Percentiles rank a stretch among this genome's conserved stretches.
These are phyloP conservation scores for Saccopteryx bilineata DNA, from an alignment of 2,113 vertebrate species.

Conservation along the genomic window DNA sequence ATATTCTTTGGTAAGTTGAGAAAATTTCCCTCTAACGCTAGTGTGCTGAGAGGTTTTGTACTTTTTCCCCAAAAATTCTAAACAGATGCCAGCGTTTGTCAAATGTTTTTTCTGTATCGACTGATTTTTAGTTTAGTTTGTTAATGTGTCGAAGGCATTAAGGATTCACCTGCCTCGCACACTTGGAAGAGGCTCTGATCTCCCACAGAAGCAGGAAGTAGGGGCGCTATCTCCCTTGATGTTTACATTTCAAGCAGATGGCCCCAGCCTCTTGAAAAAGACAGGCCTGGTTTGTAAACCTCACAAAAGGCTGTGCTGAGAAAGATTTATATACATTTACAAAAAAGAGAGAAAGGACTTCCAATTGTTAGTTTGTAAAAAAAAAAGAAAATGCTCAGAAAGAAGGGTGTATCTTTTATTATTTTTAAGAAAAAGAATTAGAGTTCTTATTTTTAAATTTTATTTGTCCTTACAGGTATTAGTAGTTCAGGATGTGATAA, in stretches of 20 bases:
- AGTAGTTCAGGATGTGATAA: not conserved
- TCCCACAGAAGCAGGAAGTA: not conserved
- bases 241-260: not conserved
- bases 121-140: not conserved
- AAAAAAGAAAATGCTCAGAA: not conserved
- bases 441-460: not conserved
- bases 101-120: not conserved
- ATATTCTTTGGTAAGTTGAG: not conserved
- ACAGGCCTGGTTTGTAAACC: not conserved
- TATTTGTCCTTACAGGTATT: not conserved
- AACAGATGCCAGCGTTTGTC: not conserved
- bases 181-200: not conserved
- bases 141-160: not conserved
- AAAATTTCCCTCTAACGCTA: not conserved
- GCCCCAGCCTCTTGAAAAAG: not conserved
- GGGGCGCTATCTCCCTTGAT: not conserved
- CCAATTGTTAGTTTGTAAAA: not conserved
- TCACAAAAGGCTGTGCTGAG: not conserved
- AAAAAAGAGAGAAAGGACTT: not conserved
- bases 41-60: not conserved
- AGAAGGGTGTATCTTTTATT: not conserved
- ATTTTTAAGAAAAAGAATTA: not conserved
- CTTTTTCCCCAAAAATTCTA: not conserved
- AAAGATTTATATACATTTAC: not conserved
- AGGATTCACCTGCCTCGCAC: not conserved